These are phyloP conservation scores for human DNA, from an alignment of 2,113 vertebrate genomes.

Conservation along the genomic window DNA sequence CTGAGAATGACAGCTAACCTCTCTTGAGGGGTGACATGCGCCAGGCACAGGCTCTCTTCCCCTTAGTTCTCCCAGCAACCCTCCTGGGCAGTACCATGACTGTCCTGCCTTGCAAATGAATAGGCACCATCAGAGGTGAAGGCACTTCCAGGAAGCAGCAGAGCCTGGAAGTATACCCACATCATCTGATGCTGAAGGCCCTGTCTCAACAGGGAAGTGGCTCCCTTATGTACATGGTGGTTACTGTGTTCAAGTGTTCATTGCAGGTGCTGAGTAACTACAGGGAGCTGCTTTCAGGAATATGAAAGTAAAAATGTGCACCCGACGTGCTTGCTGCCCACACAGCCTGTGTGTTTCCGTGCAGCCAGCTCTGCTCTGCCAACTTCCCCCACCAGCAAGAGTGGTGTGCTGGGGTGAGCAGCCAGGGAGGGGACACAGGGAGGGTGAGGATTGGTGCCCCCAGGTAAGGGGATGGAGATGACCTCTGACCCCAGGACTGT, in stretches of 20 bases:
- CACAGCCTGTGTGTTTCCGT: neutral
- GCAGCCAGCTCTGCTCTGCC: neutral
- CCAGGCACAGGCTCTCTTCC: neutral
- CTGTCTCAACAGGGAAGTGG: neutral
- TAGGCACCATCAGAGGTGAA: neutral
- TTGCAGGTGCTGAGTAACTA: neutral
- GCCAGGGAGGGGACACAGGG: no score
- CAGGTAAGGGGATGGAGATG: neutral
- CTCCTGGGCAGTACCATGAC: fast-evolving
- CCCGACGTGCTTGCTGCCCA: neutral
- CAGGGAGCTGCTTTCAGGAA: neutral
- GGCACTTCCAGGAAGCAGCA: neutral
- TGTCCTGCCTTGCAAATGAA: neutral
- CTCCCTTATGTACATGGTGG: neutral
- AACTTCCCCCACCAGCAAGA: neutral
- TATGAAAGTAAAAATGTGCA: neutral
- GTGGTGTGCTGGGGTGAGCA: neutral
- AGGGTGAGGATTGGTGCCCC: neutral
- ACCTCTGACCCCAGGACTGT: neutral
- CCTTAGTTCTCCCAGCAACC: neutral
- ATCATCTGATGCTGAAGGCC: neutral
- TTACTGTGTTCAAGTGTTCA: neutral
- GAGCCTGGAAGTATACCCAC: no score
- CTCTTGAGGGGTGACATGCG: neutral
- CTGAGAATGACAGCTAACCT: neutral